These are phyloP conservation scores for Synanthedon vespiformis DNA, from an alignment of 2,888 invertebrate genomes.

Conservation along the genomic window DNA sequence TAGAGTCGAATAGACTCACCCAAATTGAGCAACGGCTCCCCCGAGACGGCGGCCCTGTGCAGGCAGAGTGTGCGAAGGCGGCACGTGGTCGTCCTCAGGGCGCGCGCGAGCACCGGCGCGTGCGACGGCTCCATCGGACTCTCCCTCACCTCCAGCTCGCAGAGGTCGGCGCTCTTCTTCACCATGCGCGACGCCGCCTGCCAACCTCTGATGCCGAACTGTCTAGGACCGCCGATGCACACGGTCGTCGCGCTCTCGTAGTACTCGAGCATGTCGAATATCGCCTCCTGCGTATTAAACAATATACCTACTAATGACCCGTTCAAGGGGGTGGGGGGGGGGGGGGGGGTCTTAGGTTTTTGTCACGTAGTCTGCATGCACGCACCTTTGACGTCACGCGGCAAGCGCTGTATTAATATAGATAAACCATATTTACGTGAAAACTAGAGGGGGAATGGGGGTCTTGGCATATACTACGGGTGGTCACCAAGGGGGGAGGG, in stretches of 20 bases:
- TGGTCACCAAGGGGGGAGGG: too few species aligned
- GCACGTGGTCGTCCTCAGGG: conserved; percentile 75
- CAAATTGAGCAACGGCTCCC: conserved; percentile 79
- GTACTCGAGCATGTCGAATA: conserved; percentile 94
- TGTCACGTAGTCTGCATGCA: too few species aligned
- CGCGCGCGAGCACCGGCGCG: conserved; percentile 79
- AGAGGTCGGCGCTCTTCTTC: conserved; percentile 79
- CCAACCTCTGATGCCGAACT: conserved; percentile 85
- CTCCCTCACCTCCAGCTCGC: conserved; percentile 74
- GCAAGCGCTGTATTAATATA: too few species aligned
- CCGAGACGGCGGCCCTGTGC: conserved; percentile 80
- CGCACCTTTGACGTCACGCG: too few species aligned
- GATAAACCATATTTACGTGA: too few species aligned
- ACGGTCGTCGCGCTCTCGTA: conserved; percentile 84
- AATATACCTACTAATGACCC: too few species aligned
- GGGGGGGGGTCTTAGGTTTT: too few species aligned
- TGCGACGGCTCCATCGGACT: conserved; percentile 75
- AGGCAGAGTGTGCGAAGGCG: conserved; percentile 80
- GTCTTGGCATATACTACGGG: too few species aligned
- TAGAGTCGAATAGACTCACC: conserved; percentile 60
- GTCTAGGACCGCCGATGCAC: conserved; percentile 81
- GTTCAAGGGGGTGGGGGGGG: too few species aligned
- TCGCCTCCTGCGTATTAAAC: conserved; percentile 66
- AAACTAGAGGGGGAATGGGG: too few species aligned
- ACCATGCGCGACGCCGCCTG: conserved; percentile 84